phyloP scores from a whole-genome alignment of 2,797 vertebrate genomes.

The Eurystomus glaucurus region DNA sequence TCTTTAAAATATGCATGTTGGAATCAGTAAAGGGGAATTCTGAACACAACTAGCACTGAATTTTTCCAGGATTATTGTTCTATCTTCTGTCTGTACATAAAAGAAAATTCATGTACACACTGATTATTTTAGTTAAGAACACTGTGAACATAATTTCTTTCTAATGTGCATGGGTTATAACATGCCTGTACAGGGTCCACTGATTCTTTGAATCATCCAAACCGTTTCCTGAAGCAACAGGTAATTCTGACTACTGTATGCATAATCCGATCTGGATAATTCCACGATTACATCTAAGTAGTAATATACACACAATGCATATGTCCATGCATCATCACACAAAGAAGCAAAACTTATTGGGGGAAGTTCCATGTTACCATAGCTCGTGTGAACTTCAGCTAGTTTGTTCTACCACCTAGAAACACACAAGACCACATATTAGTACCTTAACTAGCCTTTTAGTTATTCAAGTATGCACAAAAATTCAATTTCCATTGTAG shows the following conservation, averaged over 20 bases:
- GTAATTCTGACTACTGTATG: not conserved
- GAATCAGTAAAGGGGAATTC: not conserved
- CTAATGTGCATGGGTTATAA: fast-evolving
- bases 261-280: not conserved
- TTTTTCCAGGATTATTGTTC: not conserved
- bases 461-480: not conserved
- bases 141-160: not conserved
- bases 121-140: not conserved
- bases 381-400: not conserved
- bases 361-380: fast-evolving
- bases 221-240: not conserved
- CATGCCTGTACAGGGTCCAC: fast-evolving
- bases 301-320: not conserved
- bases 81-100: not conserved
- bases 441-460: not conserved
- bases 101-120: not conserved
- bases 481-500: not conserved
- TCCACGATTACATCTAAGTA: not conserved
- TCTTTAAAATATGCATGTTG: not conserved
- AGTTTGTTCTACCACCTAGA: not conserved
- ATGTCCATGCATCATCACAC: not conserved
- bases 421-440: fast-evolving
- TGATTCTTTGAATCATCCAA: not conserved
- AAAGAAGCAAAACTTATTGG: not conserved
- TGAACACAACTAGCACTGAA: not conserved